These are phyloP conservation scores for Tenebrosternarchus preto DNA, from an alignment of 2,113 vertebrate species.

Conservation along the genomic window DNA sequence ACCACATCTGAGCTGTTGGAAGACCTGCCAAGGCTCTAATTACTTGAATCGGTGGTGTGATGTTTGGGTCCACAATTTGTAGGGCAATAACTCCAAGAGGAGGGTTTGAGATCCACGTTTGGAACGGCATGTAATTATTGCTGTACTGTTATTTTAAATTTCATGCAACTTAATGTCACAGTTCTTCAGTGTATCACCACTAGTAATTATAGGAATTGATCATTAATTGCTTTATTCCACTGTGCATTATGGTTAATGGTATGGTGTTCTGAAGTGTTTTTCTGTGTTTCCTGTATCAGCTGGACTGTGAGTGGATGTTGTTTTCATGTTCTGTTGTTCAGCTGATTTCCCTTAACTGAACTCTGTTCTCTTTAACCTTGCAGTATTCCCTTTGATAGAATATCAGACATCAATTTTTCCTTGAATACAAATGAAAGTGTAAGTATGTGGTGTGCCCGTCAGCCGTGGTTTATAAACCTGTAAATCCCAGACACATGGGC, in stretches of 20 bases:
- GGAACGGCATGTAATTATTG: too few species aligned
- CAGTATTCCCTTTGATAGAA: slow-evolving; percentile 99
- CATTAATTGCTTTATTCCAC: background rate
- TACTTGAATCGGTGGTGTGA: too few species aligned
- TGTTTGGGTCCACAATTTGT: too few species aligned
- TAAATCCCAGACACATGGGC: too few species aligned
- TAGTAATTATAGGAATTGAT: background rate
- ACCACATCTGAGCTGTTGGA: too few species aligned
- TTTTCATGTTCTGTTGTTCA: slow-evolving; percentile 37
- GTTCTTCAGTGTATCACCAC: background rate
- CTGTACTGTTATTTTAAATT: too few species aligned
- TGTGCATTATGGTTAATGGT: background rate
- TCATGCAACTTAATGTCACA: too few species aligned
- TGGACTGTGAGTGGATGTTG: slow-evolving; percentile 28
- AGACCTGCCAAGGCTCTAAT: too few species aligned
- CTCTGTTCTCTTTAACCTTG: slow-evolving; percentile 72
- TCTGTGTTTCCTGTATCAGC: background rate
- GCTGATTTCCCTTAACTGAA: slow-evolving; percentile 64
- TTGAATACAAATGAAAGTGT: slow-evolving; percentile 98
- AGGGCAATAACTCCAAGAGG: too few species aligned
- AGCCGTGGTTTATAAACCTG: background rate
- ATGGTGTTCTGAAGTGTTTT: background rate
- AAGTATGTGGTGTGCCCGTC: slow-evolving; percentile 74
- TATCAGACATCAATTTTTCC: slow-evolving; percentile 99
- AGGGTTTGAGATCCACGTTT: too few species aligned